Conservation (phyloP, 2,888 invertebrate species). For the Torymus tubicola region DNA sequence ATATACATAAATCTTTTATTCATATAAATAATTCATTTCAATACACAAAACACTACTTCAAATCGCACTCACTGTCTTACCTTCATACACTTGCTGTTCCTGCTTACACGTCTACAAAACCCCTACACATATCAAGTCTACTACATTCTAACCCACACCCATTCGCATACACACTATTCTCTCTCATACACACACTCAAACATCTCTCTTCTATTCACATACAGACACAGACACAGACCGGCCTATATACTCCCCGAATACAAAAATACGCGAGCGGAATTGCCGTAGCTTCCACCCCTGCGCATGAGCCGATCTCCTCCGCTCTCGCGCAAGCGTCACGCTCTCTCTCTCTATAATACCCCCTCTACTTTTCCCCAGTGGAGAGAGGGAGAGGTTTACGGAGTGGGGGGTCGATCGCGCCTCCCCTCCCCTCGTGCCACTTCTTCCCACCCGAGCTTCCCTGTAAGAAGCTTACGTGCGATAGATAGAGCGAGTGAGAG, state of each 20-base stretch:
- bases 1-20: neutral
- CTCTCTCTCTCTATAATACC: neutral
- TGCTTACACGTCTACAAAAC: neutral
- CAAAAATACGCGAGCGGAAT: conserved; percentile 35
- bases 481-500: neutral
- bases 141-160: too few relatives aligned
- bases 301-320: neutral
- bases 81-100: neutral
- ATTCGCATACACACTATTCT: neutral
- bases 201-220: neutral
- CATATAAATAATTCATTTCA: too few relatives aligned
- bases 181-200: neutral
- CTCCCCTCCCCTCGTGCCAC: neutral
- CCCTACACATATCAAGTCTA: too few relatives aligned
- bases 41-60: neutral
- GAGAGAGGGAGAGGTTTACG: neutral
- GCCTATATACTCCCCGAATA: conserved; percentile 12
- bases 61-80: neutral
- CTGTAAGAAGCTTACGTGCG: conserved; percentile 40
- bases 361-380: neutral
- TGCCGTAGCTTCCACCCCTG: conserved; percentile 47
- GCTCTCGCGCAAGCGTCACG: neutral
- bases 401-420: conserved; percentile 7
- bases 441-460: neutral
- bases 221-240: neutral